Base-by-base conservation (phyloP, 30 jellyfish, hydroid and myxozoan species). In the Nemopilema nomurai region DNA sequence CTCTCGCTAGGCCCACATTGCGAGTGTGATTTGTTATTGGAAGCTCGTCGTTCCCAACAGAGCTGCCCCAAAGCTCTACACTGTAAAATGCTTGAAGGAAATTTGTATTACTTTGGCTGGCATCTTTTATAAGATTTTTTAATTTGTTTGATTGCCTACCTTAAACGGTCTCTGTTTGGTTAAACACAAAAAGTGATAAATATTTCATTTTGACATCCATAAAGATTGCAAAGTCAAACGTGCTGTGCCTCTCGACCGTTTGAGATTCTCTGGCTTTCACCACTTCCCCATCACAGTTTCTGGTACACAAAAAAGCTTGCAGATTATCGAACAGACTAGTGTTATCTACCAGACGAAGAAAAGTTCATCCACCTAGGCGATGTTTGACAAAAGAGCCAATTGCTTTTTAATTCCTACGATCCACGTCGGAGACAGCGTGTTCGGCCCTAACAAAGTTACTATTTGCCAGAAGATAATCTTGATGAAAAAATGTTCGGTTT, bases 391-490 rank as follows among this genome's bases (percentile, higher is more conserved):
- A 41, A 41, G 13, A 41, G 57, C 57, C 57, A 41, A 41, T 41
- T 41, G 13, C 13, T 41, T 41, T 3, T 41, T 41, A 41, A 41
- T 41, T 41, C 57, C 57, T 3, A 13, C 57, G 57, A 41, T 41
- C 57, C 13, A 13, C 57, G 6, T 41, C 13, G 57, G 57, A 41
- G 57, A 41, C 57, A 41, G 9, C 57, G 57, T 41, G 13, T 41
- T 41, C 57, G 6, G 13, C 9, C 13, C 57, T 41, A 71, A 62
- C 77, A 28, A 49, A 8, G 67, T 41, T 66, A 41, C 32, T 77
- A 62, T 77, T 77, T 62, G 32, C 76, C n/a, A 20, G 28, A 49
- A 77, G 69, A 64, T 77, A 77, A 77, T 77, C 87, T 57, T 77
- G 65, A 77, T 49, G 24, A 57, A n/a, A 32, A 62, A 79, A 27